Conservation (phyloP, 2,797 vertebrate genomes). For the Ctenosaura bakeri region DNA sequence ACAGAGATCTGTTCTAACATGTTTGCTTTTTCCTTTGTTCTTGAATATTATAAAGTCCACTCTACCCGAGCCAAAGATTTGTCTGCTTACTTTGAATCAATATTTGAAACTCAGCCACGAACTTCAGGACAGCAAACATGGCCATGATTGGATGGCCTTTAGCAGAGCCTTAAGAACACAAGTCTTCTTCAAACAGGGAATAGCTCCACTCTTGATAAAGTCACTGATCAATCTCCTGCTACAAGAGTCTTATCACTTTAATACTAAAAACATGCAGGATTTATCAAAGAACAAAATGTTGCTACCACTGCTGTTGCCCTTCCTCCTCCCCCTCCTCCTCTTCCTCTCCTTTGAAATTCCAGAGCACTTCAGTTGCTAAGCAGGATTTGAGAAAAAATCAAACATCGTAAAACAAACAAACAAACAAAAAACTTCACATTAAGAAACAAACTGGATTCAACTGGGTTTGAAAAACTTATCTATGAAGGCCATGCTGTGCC, state of each 20-base stretch:
- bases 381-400: not conserved
- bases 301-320: no score
- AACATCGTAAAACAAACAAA: no score
- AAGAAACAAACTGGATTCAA: constrained; percentile 62
- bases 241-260: not conserved
- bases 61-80: not conserved
- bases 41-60: constrained; percentile 28
- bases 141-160: constrained; percentile 26
- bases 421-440: no score
- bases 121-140: constrained; percentile 27
- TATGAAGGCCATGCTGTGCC: not conserved
- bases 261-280: not conserved
- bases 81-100: not conserved
- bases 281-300: constrained; percentile 14
- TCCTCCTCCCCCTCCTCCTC: no score
- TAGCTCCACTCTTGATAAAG: not conserved
- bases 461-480: constrained; percentile 9
- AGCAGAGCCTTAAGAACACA: constrained; percentile 14
- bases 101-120: not conserved
- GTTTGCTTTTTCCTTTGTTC: constrained; percentile 19
- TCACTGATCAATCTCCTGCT: constrained; percentile 1
- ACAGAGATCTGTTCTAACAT: not conserved
- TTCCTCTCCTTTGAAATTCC: constrained; percentile 31
- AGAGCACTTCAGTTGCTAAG: constrained; percentile 31
- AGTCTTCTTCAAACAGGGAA: constrained; percentile 32